These are phyloP conservation scores for Bombyx mori DNA, from an alignment of 1,140 invertebrate species.

Conservation along the genomic window DNA sequence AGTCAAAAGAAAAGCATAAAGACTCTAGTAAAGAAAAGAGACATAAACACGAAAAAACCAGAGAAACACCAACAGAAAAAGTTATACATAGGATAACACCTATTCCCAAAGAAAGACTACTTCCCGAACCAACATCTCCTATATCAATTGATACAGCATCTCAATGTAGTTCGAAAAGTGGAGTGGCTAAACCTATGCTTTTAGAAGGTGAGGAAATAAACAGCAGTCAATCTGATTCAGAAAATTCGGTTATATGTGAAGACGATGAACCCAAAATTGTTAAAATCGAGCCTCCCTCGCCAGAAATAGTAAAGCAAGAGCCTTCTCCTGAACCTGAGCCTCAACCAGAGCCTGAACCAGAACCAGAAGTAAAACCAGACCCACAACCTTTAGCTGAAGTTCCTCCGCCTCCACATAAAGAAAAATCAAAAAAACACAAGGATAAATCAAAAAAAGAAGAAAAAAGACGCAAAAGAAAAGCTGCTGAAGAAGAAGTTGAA, in stretches of 20 bases:
- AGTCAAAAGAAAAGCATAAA: conserved; percentile 70
- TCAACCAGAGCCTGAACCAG: conserved; percentile 42
- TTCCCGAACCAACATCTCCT: conserved; percentile 56
- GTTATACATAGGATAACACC: conserved; percentile 52
- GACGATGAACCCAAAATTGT: conserved; percentile 48
- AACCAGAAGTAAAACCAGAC: conserved; percentile 37
- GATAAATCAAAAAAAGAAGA: conserved; percentile 75
- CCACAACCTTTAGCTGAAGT: conserved; percentile 39
- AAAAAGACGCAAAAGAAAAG: conserved; percentile 74
- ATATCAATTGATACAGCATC: conserved; percentile 68
- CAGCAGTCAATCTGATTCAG: conserved; percentile 62
- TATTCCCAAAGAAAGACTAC: conserved; percentile 48
- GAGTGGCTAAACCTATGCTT: conserved; percentile 41
- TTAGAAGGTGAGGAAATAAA: conserved; percentile 44
- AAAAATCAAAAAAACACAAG: conserved; percentile 72
- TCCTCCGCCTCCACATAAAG: conserved; percentile 48
- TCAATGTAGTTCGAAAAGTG: conserved; percentile 68
- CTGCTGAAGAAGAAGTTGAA: conserved; percentile 60
- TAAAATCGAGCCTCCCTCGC: conserved; percentile 53
- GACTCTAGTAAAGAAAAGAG: conserved; percentile 73
- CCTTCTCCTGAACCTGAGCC: conserved; percentile 51
- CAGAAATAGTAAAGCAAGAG: conserved; percentile 46
- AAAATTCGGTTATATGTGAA: conserved; percentile 51
- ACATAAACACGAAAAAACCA: conserved; percentile 73
- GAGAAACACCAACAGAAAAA: conserved; percentile 60